Base-by-base conservation (phyloP, 2,888 invertebrate species). In the Malachius bipustulatus region DNA sequence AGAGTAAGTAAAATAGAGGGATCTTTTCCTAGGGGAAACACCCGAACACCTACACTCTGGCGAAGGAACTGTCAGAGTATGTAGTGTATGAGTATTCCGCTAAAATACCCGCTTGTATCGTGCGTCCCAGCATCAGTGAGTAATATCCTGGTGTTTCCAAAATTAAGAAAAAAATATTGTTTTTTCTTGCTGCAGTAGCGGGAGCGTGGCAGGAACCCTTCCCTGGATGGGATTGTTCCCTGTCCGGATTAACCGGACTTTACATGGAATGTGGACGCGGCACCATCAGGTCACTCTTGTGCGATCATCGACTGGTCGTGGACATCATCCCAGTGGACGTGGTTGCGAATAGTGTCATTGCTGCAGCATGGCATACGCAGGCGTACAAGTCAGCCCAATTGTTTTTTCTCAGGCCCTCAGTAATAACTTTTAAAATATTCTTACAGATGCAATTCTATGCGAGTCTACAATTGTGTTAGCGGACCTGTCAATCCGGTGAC, bases 11-110 rank as follows among this genome's bases (percentile, higher is more conserved):
- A n/a, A n/a, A n/a, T n/a, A n/a, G n/a, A n/a, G n/a, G n/a, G n/a
- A n/a, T n/a, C n/a, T n/a, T n/a, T n/a, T n/a, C n/a, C n/a, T 50
- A 74, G 68, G 83, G 82, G 1, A 76, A 76, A 14, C 85, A 90
- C 52, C 96, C 96, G 0, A 97, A 97, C 57, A 93, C 94, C 0
- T 97, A 97, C 65, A 96, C 94, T 0, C 72, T 88, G 55, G 94
- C 96, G 3, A 97, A 97, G 65, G 83, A 90, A 1, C 66, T 96
- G 44, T 93, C 93, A 0, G 96, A 97, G 55, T 75, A 82, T 40
- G 71, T 91, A 33, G 74, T 96, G 4, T 59, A 71, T 35, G 65
- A 67, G 28, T 78, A 82, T 55, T 82, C 79, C 41, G 67, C 72
- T 0, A 68, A 71, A 6, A 62, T 97, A 28, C 94, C 96, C 0